Percentiles rank a stretch among this genome's conserved stretches.
phyloP scores from a whole-genome alignment of 1,140 invertebrate species.

The Nephila pilipes region DNA sequence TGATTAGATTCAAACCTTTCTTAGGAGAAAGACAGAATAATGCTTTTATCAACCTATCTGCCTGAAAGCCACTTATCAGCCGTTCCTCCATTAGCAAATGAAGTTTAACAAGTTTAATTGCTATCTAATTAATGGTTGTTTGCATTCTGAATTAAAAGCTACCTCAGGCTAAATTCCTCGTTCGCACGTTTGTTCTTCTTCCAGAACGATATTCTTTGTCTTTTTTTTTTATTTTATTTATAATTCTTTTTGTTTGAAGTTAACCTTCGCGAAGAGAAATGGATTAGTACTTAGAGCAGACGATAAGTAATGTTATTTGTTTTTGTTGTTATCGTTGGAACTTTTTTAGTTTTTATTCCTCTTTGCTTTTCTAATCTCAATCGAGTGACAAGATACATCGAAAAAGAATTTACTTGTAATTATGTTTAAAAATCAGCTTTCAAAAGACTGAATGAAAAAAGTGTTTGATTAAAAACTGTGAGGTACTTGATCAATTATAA shows the following conservation, averaged over 20 bases:
- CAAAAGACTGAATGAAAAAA: not conserved
- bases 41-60: conserved; percentile 14
- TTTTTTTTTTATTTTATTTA: not conserved
- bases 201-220: not conserved
- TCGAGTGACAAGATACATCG: not conserved
- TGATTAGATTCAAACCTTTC: conserved; percentile 46
- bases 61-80: conserved; percentile 56
- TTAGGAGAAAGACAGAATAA: not conserved
- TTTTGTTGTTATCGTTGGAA: conserved; percentile 17
- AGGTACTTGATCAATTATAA: not conserved
- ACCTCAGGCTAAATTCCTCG: conserved; percentile 26
- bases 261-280: conserved; percentile 54
- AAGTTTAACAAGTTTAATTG: conserved; percentile 69
- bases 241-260: not conserved
- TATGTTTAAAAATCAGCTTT: conserved; percentile 19
- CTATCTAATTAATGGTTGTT: conserved; percentile 69
- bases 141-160: conserved; percentile 60
- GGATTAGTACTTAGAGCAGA: conserved; percentile 46
- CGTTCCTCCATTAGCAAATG: conserved; percentile 51
- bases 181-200: conserved; percentile 9
- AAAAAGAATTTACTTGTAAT: not conserved
- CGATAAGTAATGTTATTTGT: conserved; percentile 53
- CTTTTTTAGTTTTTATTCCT: not conserved
- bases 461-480: conserved; percentile 23
- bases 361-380: not conserved